A percentile compares a stretch with the other conserved stretches of the same genome.
Conservation (phyloP, 2,888 invertebrate genomes). For the Drosophila helvetica region DNA sequence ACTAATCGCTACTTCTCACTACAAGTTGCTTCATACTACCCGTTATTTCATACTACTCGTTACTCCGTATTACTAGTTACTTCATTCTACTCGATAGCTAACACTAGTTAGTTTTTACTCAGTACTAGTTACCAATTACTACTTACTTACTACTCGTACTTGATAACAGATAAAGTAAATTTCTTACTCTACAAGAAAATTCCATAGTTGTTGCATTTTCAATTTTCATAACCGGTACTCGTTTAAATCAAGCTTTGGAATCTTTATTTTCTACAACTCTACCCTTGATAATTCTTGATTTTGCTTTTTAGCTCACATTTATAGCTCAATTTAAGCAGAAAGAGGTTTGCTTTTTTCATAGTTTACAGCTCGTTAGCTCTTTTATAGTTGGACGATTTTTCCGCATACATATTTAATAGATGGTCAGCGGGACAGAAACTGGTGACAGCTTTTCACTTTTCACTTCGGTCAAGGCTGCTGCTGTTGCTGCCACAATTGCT, state of each 20-base stretch:
- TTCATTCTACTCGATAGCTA: too few species aligned
- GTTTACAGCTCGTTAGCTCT: constrained; percentile 74
- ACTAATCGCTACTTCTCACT: too few species aligned
- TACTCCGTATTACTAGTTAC: too few species aligned
- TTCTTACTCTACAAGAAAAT: too few species aligned
- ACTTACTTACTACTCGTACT: too few species aligned
- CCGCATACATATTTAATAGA: constrained; percentile 52
- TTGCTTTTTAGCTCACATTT: constrained; percentile 13
- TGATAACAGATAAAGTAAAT: too few species aligned
- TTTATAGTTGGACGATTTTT: constrained; percentile 65
- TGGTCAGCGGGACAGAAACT: constrained; percentile 35
- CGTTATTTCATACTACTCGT: too few species aligned
- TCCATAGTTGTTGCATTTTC: neutral
- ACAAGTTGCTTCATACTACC: too few species aligned
- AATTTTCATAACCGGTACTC: neutral
- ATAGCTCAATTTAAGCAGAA: constrained; percentile 27
- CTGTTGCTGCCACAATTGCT: constrained; percentile 3
- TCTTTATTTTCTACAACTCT: neutral
- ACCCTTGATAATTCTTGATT: neutral
- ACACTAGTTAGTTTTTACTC: too few species aligned
- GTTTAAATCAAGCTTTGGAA: neutral
- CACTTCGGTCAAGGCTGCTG: constrained; percentile 74
- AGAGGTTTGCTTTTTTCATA: constrained; percentile 56
- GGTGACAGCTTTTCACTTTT: constrained; percentile 75
- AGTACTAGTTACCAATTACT: too few species aligned